Evolutionary conservation across 2,113 vertebrate genomes (phyloP).

Genomic region (Periophthalmus modestus): DNA sequence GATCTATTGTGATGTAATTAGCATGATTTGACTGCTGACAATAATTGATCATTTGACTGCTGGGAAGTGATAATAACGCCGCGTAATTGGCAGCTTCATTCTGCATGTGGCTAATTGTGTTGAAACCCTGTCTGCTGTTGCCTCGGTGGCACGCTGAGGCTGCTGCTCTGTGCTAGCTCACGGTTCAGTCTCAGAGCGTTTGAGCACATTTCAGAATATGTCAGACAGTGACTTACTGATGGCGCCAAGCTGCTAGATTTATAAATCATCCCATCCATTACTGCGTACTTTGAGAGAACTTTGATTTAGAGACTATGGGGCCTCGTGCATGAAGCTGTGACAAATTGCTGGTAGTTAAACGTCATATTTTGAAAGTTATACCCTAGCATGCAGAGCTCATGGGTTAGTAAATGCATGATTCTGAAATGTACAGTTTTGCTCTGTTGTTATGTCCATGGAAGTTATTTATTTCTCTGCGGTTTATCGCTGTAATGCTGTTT

Average conservation of each 20-base stretch:
- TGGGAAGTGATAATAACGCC: conserved; percentile 39
- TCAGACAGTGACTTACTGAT: conserved; percentile 19
- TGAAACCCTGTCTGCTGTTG: conserved; percentile 20
- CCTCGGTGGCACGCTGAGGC: conserved; percentile 7
- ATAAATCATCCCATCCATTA: conserved; percentile 28
- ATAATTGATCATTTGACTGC: conserved; percentile 30
- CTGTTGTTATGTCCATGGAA: neutral
- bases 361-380: conserved; percentile 2
- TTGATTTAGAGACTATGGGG: conserved; percentile 6
- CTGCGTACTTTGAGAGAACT: conserved; percentile 12
- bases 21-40: conserved; percentile 30
- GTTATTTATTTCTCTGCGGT: neutral
- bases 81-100: conserved; percentile 42
- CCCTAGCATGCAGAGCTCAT: neutral
- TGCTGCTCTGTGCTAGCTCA: neutral
- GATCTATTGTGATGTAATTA: conserved; percentile 9
- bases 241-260: conserved; percentile 10
- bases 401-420: neutral
- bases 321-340: neutral
- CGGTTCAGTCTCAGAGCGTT: neutral
- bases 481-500: neutral
- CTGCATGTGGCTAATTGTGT: conserved; percentile 29
- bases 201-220: conserved; percentile 10
- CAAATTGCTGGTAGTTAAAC: conserved; percentile 9
- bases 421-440: neutral